These are phyloP conservation scores for Monochamus alternatus DNA, from an alignment of 2,888 invertebrate species.

Conservation along the genomic window DNA sequence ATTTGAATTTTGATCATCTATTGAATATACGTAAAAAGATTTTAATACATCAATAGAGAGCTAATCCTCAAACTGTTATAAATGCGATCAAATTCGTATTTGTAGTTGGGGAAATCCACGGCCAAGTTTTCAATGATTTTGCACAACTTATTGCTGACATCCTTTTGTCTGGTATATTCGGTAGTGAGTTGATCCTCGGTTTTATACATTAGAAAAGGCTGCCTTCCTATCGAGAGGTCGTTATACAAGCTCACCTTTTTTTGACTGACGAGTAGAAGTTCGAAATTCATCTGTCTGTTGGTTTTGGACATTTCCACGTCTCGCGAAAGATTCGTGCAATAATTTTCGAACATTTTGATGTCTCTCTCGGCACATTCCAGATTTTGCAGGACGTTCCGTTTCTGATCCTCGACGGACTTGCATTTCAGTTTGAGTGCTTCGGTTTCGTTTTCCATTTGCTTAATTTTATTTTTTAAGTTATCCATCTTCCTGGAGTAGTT, in stretches of 20 bases:
- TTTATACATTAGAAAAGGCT: constrained; percentile 61
- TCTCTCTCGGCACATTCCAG: constrained; percentile 31
- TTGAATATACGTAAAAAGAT: too few relatives aligned
- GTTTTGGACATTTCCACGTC: constrained; percentile 66
- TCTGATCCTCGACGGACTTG: constrained; percentile 29
- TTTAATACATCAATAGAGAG: constrained; percentile 37
- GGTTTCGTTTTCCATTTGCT: constrained; percentile 71
- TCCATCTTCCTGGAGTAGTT: constrained; percentile 75
- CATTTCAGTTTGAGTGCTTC: constrained; percentile 35
- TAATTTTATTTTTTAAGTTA: constrained; percentile 75
- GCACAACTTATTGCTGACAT: constrained; percentile 75
- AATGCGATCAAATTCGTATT: constrained; percentile 70
- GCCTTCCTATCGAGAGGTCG: constrained; percentile 70
- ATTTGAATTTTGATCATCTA: too few relatives aligned
- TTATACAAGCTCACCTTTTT: constrained; percentile 78
- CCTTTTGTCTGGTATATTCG: constrained; percentile 75
- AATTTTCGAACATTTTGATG: constrained; percentile 39
- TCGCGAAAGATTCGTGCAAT: constrained; percentile 51
- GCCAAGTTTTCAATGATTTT: constrained; percentile 75
- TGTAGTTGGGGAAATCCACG: constrained; percentile 77
- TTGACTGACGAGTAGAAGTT: constrained; percentile 79
- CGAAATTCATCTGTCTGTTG: constrained; percentile 72
- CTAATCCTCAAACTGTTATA: constrained; percentile 72
- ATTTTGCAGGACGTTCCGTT: constrained; percentile 31
- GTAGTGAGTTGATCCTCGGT: constrained; percentile 71